Evolutionary conservation across 1,140 invertebrate species (phyloP), one percentile per base, ranked within the genome.

Genomic region (Eurosta solidaginis): DNA sequence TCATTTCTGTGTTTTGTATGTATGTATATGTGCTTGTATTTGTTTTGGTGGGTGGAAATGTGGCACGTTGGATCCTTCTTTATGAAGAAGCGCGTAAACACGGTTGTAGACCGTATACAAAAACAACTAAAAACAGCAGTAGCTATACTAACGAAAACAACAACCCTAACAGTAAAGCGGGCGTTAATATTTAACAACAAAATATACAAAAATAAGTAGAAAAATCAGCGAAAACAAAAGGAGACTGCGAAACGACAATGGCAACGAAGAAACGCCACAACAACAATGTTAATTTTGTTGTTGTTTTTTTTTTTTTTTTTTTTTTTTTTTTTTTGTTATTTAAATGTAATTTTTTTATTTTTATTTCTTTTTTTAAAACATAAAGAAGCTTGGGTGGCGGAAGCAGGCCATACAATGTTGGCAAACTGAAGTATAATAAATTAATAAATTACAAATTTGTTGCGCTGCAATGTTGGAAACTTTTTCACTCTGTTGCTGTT

Each of bases 361-460:
- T 45, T 45, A 7, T 45, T 45, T 9, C 44, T 45, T 9, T 45
- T 7, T 45, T 9, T 45, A 17, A 47, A 6, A 27, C 52, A 47
- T 74, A 47, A 45, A 74, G 27, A 22, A 27, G 40, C 40, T 22
- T 44, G 73, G 73, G 40, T 74, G 73, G 73, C 40, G 73, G 49
- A 76, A 49, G 44, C 59, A 40, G 59, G 59, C 59, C n/a, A n/a
- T 17, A 68, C 59, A 40, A 68, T 20, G 59, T 42, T 68, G 59
- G 45, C 45, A 76, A 49, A 40, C 44, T 52, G 75, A 76, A 76
- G 75, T 76, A 52, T 68, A 59, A 68, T 77, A 77, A 77, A 77
- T 77, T 77, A 77, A 77, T 77, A 77, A 77, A 77, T 77, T 77
- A 77, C 76, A 77, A 77, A 59, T 77, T 77, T 68, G 59, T 68